Evolutionary conservation across 1,140 invertebrate genomes (phyloP).

Genomic region (Phortica variegata): DNA sequence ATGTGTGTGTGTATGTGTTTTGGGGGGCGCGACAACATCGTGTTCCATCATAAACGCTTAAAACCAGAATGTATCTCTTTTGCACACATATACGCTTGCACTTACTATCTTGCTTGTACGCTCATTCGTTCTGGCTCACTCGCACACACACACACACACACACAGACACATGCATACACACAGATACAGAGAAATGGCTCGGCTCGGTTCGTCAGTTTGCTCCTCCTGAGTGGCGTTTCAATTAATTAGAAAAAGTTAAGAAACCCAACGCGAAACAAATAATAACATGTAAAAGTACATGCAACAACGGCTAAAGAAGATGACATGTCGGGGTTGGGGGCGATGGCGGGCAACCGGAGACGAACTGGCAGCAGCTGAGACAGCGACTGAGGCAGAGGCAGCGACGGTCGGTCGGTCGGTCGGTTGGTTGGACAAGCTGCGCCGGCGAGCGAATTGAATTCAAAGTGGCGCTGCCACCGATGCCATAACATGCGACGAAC

Average conservation of each 20-base stretch:
- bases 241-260: conserved; percentile 55
- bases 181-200: neutral
- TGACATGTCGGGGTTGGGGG: neutral
- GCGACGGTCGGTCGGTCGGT: conserved; percentile 5
- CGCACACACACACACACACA: conserved; percentile 7
- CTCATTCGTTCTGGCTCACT: conserved; percentile 4
- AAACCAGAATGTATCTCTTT: conserved; percentile 22
- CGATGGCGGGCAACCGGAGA: conserved; percentile 2
- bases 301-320: conserved; percentile 26
- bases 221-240: conserved; percentile 48
- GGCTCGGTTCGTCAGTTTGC: conserved; percentile 13
- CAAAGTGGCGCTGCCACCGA: neutral
- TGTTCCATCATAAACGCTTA: conserved; percentile 24
- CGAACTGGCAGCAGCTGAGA: conserved; percentile 4
- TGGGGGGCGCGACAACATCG: conserved; percentile 1
- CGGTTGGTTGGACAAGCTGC: neutral
- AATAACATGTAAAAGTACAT: conserved; percentile 51
- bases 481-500: conserved; percentile 3
- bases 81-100: conserved; percentile 17
- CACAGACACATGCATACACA: conserved; percentile 7
- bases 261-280: conserved; percentile 28
- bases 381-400: too few species aligned
- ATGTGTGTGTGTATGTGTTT: too few species aligned
- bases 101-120: too few species aligned
- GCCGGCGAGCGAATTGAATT: conserved; percentile 7